Base-by-base conservation (phyloP, 2,888 invertebrate species). In the Protonemura montana region DNA sequence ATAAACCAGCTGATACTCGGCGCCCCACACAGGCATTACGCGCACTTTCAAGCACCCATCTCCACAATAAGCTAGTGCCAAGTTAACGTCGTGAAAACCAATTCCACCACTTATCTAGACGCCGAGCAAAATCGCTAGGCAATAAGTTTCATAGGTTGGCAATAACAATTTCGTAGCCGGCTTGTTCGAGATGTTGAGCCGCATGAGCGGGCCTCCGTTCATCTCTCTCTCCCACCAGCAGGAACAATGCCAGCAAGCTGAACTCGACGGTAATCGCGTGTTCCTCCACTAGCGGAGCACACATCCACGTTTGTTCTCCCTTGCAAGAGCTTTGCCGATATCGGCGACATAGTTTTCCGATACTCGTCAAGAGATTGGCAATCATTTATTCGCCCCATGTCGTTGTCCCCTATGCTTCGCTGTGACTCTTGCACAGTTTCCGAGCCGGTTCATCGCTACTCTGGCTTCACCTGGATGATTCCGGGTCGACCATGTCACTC, bases 271-370 rank as follows among this genome's bases (percentile, higher is more conserved):
- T 78, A 78, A 78, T 78, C 78, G 78, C 27, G 25, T 78, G n/a
- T 27, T 78, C 78, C 10, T 78, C 16, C 27, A 6, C 78, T 78
- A 2, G 26, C 77, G 13, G 59, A 59, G 21, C 7, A 78, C 10
- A 5, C 10, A 13, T 28, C 26, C 28, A 10, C 6, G 0, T 30
- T 83, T 83, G 82, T 83, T 83, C 42, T 42, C 82, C 42, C 82
- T 83, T n/a, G n/a, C 82, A 41, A 83, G 42, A 83, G 82, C 41
- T 83, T 83, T 83, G 25, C 42, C 82, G 42, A 83, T 83, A 83
- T 83, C 82, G 41, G 82, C 6, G 21, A 83, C 82, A 30, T 83
- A 83, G 82, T 83, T 83, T 83, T 83, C 42, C 82, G 82, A 83
- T 83, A 83, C 82, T 83, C n/a, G n/a, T n/a, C 42, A 42, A 30